These are phyloP conservation scores for Xanthorhoe designata DNA, from an alignment of 2,888 invertebrate genomes.

Conservation along the genomic window DNA sequence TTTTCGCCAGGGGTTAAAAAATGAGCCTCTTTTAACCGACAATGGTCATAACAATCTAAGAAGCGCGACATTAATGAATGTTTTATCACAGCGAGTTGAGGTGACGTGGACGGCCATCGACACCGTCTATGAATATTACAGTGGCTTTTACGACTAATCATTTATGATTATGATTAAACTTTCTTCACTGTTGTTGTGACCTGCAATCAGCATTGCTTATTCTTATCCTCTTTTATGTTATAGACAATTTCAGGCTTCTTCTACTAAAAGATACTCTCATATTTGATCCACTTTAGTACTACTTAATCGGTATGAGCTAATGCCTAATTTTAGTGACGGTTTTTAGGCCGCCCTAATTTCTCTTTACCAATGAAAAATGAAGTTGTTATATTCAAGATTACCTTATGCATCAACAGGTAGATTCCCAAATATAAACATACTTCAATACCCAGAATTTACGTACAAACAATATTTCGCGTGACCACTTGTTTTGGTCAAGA, in stretches of 20 bases:
- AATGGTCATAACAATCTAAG: constrained; percentile 1
- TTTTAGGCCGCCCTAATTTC: too few species aligned
- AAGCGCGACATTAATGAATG: constrained; percentile 16
- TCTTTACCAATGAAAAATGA: too few species aligned
- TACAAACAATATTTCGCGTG: constrained; percentile 43
- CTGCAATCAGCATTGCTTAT: neutral
- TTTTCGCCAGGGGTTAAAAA: too few species aligned
- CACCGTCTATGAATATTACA: constrained; percentile 12
- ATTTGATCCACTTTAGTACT: too few species aligned
- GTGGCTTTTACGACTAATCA: neutral
- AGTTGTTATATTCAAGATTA: neutral
- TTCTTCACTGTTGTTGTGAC: too few species aligned
- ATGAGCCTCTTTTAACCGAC: neutral
- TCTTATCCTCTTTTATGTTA: neutral
- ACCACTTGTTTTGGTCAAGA: constrained; percentile 49
- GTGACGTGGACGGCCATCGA: constrained; percentile 14
- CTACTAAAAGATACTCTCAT: too few species aligned
- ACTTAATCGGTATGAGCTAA: too few species aligned
- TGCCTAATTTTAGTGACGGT: too few species aligned
- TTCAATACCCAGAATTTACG: constrained; percentile 10
- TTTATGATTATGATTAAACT: too few species aligned
- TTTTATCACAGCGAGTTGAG: constrained; percentile 13
- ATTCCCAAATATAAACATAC: constrained; percentile 10
- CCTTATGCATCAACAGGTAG: constrained; percentile 14
- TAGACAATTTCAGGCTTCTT: too few species aligned